Evolutionary conservation across 2,888 invertebrate species (phyloP).

Genomic region (Hirtodrosophila confusa): DNA sequence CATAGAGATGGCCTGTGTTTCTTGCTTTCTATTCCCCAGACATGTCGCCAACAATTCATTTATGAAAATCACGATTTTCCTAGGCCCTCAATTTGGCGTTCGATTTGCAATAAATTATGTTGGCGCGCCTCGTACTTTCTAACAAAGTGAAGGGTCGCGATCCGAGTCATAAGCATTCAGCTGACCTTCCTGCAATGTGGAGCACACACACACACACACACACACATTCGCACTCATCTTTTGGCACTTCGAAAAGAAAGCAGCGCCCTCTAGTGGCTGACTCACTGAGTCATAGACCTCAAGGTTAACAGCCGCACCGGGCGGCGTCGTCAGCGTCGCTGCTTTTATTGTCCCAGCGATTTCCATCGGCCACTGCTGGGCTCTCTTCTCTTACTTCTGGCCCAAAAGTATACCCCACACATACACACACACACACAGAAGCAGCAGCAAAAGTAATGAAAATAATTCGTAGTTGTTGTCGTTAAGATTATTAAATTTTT

Average conservation of each 20-base stretch:
- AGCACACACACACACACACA: conserved; percentile 42
- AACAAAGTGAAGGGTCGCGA: conserved; percentile 72
- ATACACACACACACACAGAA: conserved; percentile 14
- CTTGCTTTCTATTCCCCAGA: conserved; percentile 48
- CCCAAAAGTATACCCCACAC: conserved; percentile 13
- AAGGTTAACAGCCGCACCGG: conserved; percentile 74
- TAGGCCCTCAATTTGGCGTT: conserved; percentile 50
- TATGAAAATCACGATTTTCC: conserved; percentile 81
- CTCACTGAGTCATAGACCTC: conserved; percentile 74
- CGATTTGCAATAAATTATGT: conserved; percentile 73
- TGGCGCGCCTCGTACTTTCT: conserved; percentile 62
- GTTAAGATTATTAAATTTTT: conserved; percentile 70
- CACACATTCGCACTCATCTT: conserved; percentile 46
- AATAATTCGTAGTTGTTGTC: conserved; percentile 71
- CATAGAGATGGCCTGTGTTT: conserved; percentile 14
- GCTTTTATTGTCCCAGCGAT: conserved; percentile 54
- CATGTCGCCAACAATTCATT: conserved; percentile 80
- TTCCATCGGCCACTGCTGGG: conserved; percentile 66
- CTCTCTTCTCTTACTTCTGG: conserved; percentile 23
- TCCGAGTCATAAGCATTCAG: conserved; percentile 33
- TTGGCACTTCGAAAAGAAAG: conserved; percentile 57
- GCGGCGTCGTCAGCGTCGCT: conserved; percentile 34
- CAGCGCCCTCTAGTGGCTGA: conserved; percentile 50
- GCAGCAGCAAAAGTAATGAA: conserved; percentile 62
- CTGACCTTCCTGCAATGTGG: conserved; percentile 69